Conservation (phyloP, 2,797 vertebrate species). For the Bovichtus diacanthus region DNA sequence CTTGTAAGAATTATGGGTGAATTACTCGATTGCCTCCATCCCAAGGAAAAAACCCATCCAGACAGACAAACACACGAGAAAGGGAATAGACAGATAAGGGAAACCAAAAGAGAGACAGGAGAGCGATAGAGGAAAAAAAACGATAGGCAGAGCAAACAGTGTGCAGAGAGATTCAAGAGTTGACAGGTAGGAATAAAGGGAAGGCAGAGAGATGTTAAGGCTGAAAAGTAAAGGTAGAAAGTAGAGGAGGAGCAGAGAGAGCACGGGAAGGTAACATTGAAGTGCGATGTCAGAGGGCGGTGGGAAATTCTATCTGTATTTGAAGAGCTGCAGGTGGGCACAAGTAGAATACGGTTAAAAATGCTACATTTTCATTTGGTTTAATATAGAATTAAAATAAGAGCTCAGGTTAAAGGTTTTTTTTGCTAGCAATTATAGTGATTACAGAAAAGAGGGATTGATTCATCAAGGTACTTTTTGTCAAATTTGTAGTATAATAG, state of each 20-base stretch:
- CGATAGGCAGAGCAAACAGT: constrained; percentile 26
- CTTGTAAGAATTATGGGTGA: constrained; percentile 3
- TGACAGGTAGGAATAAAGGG: constrained; percentile 10
- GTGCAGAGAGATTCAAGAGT: constrained; percentile 28
- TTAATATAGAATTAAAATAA: constrained; percentile 22
- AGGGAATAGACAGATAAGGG: constrained; percentile 3
- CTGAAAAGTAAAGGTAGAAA: constrained; percentile 2
- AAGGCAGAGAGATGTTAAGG: not conserved
- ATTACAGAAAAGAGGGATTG: constrained; percentile 35
- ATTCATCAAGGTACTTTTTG: constrained; percentile 35
- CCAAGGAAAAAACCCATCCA: constrained; percentile 4
- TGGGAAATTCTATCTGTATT: constrained; percentile 33
- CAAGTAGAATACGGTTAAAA: constrained; percentile 20
- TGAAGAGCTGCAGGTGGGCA: constrained; percentile 28
- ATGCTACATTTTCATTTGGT: constrained; percentile 12
- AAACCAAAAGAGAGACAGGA: constrained; percentile 6
- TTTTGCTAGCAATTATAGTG: constrained; percentile 36
- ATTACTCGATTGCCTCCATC: constrained; percentile 15
- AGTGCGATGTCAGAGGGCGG: constrained; percentile 33
- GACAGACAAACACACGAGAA: constrained; percentile 19
- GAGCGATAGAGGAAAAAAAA: not conserved
- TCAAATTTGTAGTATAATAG: constrained; percentile 18
- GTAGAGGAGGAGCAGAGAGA: constrained; percentile 6
- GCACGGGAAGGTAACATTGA: constrained; percentile 7
- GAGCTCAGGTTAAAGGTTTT: not conserved